Evolutionary conservation across 2,113 vertebrate genomes (phyloP), one percentile per base, ranked within the genome.

Genomic region (Thymallus thymallus): DNA sequence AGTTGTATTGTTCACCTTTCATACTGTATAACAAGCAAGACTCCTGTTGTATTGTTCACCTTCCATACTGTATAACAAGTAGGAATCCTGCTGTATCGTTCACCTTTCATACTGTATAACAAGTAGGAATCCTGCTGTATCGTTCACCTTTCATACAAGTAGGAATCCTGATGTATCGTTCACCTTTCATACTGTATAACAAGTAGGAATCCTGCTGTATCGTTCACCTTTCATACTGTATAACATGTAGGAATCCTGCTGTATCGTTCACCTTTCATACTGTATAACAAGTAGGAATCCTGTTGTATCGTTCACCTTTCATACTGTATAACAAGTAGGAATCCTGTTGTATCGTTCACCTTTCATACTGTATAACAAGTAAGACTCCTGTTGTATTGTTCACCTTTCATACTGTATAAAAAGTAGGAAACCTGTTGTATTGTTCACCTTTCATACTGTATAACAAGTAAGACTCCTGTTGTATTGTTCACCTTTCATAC

Each of bases 201-300:
- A 99, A 98, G 98, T 99, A 89, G 94, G 96, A 75, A 24, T 24
- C 12, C 24, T 10, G 5, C 24, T 64, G 10, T 64, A 14, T 30
- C 1, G 23, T 14, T 64, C 9, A 24, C 60, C 20, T n/a, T 22
- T 1, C 1, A 3, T 10, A 61, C 22, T 24, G 13, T 24, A 98
- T 80, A 99, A 97, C 91, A 99, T 98, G 98, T 99, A 89, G 94
- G 96, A 75, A 24, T 24, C 12, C 24, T 10, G 5, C 24, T 64
- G 10, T 64, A 14, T 30, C 1, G 23, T 14, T 64, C 9, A 24
- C 60, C 20, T n/a, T 22, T 1, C 1, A 3, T 10, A 61, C 22
- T 24, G 13, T 24, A 98, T 80, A 99, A 97, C 91, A 99, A 98
- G 98, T 99, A 89, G 94, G 96, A 75, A 24, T 24, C 12, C 24